phyloP scores from a whole-genome alignment of 2,888 invertebrate genomes.

The Norana najaformis region DNA sequence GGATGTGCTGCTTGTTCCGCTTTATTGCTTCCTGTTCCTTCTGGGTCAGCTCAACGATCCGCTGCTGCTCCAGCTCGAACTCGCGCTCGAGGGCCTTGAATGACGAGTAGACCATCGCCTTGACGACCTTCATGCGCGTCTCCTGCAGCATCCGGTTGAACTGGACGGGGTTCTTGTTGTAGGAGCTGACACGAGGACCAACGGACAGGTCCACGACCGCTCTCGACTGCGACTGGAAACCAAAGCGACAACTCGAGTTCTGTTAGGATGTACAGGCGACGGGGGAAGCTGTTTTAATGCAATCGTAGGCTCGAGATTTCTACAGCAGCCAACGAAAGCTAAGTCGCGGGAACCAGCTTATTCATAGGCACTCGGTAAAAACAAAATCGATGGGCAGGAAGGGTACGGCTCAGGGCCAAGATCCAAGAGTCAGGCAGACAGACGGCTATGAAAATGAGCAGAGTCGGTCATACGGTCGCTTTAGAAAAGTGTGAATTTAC shows the following conservation, averaged over 20 bases:
- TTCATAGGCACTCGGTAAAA: no score
- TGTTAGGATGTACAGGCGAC: no score
- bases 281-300: no score
- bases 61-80: not conserved
- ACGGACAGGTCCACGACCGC: not conserved
- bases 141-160: not conserved
- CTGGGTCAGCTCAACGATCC: not conserved
- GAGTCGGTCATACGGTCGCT: no score
- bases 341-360: no score
- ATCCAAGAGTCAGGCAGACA: no score
- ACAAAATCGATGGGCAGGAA: no score
- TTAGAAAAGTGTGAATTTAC: no score
- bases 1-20: conserved; percentile 24
- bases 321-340: no score
- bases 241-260: not conserved
- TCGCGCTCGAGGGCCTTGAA: not conserved
- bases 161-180: not conserved
- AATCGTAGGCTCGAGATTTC: no score
- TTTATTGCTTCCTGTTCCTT: conserved; percentile 6
- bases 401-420: no score
- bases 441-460: no score
- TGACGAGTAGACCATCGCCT: not conserved
- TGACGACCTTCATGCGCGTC: not conserved
- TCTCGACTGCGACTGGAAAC: not conserved
- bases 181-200: not conserved